Base-by-base conservation (phyloP, 35 echinoderm and acorn worm species). In the Apostichopus californicus region DNA sequence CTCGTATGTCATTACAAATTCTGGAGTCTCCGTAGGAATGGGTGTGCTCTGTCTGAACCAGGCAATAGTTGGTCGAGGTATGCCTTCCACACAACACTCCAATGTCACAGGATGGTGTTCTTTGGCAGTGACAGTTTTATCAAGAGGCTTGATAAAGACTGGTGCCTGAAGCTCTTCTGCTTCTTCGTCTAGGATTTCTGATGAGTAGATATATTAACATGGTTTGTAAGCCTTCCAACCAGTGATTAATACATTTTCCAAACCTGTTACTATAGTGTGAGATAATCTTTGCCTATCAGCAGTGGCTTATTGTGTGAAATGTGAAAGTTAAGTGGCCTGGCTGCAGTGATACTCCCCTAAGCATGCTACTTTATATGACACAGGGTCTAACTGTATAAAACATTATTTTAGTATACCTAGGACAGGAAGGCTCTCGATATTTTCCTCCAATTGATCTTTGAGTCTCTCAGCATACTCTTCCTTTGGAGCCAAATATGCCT, bases 31-130 rank as follows among this genome's bases (percentile, higher is more conserved):
- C 14, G 24, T 52, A 0, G 95, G 97, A 17, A 99, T 99, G 61
- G 88, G 88, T n/a, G 97, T 99, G 90, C 97, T 99, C 83, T 99
- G 97, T 17, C 95, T 92, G 78, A 93, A 99, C 97, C 97, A 99
- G 5, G 92, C 95, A 18, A 99, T 89, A 61, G 95, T 96, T 13
- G 97, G 97, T 46, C 70, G 96, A 65, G 97, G 97, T 61, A 90
- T 93, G 26, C 97, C 97, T 88, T 96, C 95, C 15, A 96, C 92
- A 23, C 89, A 70, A 85, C 97, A 99, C 65, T 73, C 79, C 21
- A 99, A 77, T 18, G 92, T 92, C 15, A 95, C 89, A 8, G 97
- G 97, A 56, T 93, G 83, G 64, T 94, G 93, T 55, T 99, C 97
- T 72, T 99, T 99, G 63, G 90, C 88, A 25, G 34, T 91, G 20